Base-by-base conservation (phyloP, 1,140 invertebrate genomes). In the Pentalonia nigronervosa region DNA sequence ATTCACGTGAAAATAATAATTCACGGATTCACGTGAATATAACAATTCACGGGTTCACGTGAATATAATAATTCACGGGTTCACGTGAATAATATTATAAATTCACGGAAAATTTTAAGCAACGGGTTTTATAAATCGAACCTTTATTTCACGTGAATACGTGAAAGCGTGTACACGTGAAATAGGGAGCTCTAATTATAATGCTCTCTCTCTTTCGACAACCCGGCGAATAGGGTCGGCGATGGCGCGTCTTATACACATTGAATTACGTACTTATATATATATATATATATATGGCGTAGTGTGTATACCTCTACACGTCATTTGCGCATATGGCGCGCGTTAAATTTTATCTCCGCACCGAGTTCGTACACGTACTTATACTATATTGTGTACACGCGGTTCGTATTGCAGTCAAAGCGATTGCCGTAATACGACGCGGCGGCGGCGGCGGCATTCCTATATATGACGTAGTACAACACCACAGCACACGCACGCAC, bases 331-430 rank as follows among this genome's bases (percentile, higher is more conserved):
- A 76, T n/a, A 76, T 76, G 60, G 60, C 60, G 60, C 47, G 86
- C 47, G 83, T 84, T 41, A 84, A 50, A 48, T 48, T 86, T 86
- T 86, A 86, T 86, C 45, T 86, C 45, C 30, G 36, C 9, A 30
- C 45, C 45, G 25, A 30, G 88, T 90, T 36, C 23, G n/a, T 36
- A 41, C 90, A 67, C 56, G 90, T 45, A 36, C n/a, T 25, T 34
- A 48, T 48, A n/a, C 60, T 76, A n/a, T 60, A 11, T 34, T 36
- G n/a, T 83, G 34, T 83, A 36, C 76, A 36, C 34, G 34, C 41
- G 89, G 90, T 90, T 90, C n/a, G n/a, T 90, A 91, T 76, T 76
- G n/a, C 25, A 91, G 53, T 47, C 34, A 47, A 76, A 45, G 34
- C 34, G 53, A 56, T 83, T 36, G 76, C 76, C 34, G 76, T 83